phyloP scores from a whole-genome alignment of 2,797 vertebrate species.

The Mareca penelope region DNA sequence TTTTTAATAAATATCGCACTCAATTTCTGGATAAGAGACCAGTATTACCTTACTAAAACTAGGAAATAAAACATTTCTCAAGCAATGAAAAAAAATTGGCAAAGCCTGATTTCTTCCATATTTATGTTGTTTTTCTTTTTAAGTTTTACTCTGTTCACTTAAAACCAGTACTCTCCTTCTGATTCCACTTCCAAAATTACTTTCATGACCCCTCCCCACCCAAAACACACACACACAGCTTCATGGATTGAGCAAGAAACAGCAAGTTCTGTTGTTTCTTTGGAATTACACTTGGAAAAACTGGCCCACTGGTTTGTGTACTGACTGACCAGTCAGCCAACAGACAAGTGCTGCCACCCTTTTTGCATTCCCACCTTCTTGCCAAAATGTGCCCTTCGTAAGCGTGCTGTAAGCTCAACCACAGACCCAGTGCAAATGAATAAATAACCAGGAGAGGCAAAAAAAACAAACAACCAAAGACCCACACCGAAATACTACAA shows the following conservation, averaged over 20 bases:
- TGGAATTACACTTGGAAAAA: neutral
- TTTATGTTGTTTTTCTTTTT: neutral
- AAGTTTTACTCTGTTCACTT: neutral
- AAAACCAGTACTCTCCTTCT: neutral
- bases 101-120: neutral
- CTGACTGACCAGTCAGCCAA: neutral
- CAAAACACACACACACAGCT: neutral
- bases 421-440: neutral
- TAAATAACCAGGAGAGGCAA: neutral
- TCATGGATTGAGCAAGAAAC: neutral
- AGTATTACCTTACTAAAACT: neutral
- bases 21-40: neutral
- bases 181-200: neutral
- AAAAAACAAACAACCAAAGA: neutral
- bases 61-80: conserved; percentile 3
- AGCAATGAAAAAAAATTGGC: neutral
- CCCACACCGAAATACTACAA: neutral
- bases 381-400: neutral
- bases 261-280: neutral
- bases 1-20: neutral
- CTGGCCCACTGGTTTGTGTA: neutral
- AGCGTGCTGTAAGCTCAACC: neutral
- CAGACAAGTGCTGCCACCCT: neutral
- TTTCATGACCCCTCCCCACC: neutral
- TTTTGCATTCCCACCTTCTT: neutral